Percentiles rank a stretch among this genome's conserved stretches.
phyloP scores from a whole-genome alignment of 2,797 vertebrate genomes.

The Caiman crocodilus region DNA sequence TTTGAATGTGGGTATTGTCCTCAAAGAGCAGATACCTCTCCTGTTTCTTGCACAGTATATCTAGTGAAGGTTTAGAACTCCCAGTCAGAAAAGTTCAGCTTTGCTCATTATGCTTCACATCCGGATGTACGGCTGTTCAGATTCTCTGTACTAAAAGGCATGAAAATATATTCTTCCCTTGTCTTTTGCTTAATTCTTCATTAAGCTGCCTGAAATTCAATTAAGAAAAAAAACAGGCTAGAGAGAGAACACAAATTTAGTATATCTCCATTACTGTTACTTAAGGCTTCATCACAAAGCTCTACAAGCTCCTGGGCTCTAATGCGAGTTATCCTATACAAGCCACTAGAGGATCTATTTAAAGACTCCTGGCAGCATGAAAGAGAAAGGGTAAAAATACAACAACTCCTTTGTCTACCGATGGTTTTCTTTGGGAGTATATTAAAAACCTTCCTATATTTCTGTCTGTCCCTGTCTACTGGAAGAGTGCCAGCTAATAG shows the following conservation, averaged over 20 bases:
- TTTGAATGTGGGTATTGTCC: conserved; percentile 23
- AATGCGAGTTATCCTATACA: conserved; percentile 79
- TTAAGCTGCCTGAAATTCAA: conserved; percentile 45
- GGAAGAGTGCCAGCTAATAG: conserved; percentile 56
- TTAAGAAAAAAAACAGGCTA: conserved; percentile 14
- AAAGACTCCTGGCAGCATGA: conserved; percentile 80
- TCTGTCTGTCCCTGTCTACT: conserved; percentile 72
- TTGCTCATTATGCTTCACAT: neutral
- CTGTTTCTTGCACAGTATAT: neutral
- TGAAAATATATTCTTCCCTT: conserved; percentile 38
- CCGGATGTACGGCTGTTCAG: neutral
- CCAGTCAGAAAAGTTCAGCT: neutral
- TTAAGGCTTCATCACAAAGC: conserved; percentile 37
- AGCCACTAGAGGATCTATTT: conserved; percentile 78
- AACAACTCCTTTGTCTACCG: conserved; percentile 76
- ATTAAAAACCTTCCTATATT: conserved; percentile 75
- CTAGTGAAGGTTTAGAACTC: conserved; percentile 8
- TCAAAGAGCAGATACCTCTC: neutral
- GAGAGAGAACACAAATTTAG: conserved; percentile 58
- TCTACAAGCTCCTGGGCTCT: conserved; percentile 68
- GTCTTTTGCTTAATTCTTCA: conserved; percentile 38
- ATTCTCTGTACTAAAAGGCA: conserved; percentile 24
- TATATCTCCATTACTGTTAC: conserved; percentile 63
- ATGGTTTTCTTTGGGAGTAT: conserved; percentile 76
- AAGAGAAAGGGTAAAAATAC: conserved; percentile 80